Conservation (phyloP, 2,888 invertebrate genomes). For the Amiota minor region DNA sequence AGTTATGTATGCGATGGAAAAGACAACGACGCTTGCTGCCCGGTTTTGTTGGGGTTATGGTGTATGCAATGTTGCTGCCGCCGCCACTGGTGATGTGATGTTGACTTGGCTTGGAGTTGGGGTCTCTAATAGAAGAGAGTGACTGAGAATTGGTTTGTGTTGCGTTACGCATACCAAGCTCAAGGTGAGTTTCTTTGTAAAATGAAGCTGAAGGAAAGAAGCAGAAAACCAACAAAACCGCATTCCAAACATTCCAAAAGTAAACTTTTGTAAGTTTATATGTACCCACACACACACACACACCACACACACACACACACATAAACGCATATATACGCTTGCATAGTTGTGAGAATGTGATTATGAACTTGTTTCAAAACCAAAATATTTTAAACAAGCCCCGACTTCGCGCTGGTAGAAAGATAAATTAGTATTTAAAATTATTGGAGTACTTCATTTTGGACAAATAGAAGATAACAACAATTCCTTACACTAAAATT, state of each 20-base stretch:
- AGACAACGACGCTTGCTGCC: not conserved
- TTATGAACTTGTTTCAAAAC: not conserved
- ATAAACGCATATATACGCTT: not conserved
- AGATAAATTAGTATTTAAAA: too few species aligned
- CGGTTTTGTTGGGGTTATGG: not conserved
- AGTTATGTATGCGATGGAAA: not conserved
- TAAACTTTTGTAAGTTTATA: too few species aligned
- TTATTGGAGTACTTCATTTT: too few species aligned
- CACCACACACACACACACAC: slow-evolving; percentile 12
- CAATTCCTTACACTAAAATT: too few species aligned
- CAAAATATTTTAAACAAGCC: not conserved
- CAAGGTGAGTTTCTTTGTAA: slow-evolving; percentile 44
- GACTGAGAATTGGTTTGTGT: too few species aligned
- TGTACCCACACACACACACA: not conserved
- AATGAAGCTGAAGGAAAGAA: not conserved
- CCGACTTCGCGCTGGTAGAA: too few species aligned
- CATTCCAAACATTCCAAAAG: slow-evolving; percentile 50
- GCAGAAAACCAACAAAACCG: slow-evolving; percentile 40
- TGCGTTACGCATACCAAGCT: slow-evolving; percentile 31
- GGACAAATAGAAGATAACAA: too few species aligned
- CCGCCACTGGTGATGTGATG: not conserved
- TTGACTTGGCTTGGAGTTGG: not conserved
- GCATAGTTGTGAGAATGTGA: too few species aligned
- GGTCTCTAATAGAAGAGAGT: too few species aligned
- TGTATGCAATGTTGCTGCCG: not conserved